Percentiles rank a stretch among this genome's conserved stretches.
These are phyloP conservation scores for Drosophila asahinai DNA, from an alignment of 1,140 invertebrate species.

Conservation along the genomic window DNA sequence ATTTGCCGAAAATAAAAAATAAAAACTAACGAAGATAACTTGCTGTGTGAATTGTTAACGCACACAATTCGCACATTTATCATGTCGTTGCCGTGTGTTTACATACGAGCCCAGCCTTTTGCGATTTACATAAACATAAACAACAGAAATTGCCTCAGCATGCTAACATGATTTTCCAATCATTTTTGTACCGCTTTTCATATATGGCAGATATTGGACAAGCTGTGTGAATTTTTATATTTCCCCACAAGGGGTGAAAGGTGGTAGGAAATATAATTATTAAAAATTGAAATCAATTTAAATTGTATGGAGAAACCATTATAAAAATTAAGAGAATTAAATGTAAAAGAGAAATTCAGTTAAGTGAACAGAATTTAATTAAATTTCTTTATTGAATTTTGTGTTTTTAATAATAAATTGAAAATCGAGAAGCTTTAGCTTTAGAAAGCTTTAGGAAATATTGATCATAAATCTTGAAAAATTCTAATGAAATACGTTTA, in stretches of 20 bases:
- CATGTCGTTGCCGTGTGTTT: slow-evolving; percentile 42
- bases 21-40: slow-evolving; percentile 28
- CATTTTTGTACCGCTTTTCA: slow-evolving; percentile 14
- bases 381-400: neutral
- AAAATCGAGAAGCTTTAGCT: too few relatives aligned
- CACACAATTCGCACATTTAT: slow-evolving; percentile 74
- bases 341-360: neutral
- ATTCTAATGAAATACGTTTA: too few relatives aligned
- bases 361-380: too few relatives aligned
- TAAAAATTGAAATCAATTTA: neutral
- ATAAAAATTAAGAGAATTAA: neutral
- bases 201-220: slow-evolving; percentile 21
- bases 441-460: too few relatives aligned
- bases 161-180: slow-evolving; percentile 60
- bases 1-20: slow-evolving; percentile 37
- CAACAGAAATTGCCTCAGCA: slow-evolving; percentile 27
- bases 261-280: neutral
- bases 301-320: neutral
- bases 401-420: neutral
- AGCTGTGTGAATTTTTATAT: neutral
- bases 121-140: slow-evolving; percentile 47
- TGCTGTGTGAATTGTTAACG: slow-evolving; percentile 66
- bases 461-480: too few relatives aligned
- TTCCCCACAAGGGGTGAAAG: slow-evolving; percentile 16
- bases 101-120: slow-evolving; percentile 54